These are phyloP conservation scores for Furnarius figulus DNA, from an alignment of 2,113 vertebrate species.

Conservation along the genomic window DNA sequence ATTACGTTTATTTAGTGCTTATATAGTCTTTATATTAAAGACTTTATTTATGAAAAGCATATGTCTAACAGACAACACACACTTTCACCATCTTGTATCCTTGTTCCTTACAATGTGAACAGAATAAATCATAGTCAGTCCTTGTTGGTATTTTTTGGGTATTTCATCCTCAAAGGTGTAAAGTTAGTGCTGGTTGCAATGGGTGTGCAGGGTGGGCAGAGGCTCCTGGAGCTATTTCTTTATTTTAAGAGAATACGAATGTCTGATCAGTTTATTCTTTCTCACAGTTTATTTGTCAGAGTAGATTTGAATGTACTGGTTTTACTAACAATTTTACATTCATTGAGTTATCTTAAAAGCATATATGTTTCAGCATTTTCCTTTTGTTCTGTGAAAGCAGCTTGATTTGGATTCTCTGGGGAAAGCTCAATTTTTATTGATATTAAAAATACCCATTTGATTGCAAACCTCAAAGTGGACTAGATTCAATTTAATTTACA, in stretches of 20 bases:
- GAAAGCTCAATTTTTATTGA: constrained; percentile 56
- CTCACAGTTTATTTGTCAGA: not conserved
- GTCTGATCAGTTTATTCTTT: constrained; percentile 27
- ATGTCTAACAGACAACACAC: not conserved
- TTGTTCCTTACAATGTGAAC: not conserved
- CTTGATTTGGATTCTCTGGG: constrained; percentile 53
- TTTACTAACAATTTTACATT: constrained; percentile 37
- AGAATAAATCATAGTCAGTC: not conserved
- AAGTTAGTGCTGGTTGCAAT: not conserved
- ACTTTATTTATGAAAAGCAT: not conserved
- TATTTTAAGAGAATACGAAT: not conserved
- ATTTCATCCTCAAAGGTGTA: not conserved
- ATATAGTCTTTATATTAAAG: not conserved
- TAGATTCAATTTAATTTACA: constrained; percentile 27
- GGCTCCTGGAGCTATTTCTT: not conserved
- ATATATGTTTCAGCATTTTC: constrained; percentile 8
- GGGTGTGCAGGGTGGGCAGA: not conserved
- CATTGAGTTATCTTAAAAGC: not conserved
- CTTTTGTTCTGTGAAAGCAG: constrained; percentile 36
- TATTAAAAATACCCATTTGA: constrained; percentile 57
- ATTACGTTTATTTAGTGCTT: constrained; percentile 1
- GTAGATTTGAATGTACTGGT: not conserved
- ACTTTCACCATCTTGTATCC: not conserved
- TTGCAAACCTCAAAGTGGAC: constrained; percentile 39
- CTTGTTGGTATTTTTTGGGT: not conserved